Evolutionary conservation across 2,888 invertebrate species (phyloP), one percentile per base, ranked within the genome.

Genomic region (Strigamia transsilvanica): DNA sequence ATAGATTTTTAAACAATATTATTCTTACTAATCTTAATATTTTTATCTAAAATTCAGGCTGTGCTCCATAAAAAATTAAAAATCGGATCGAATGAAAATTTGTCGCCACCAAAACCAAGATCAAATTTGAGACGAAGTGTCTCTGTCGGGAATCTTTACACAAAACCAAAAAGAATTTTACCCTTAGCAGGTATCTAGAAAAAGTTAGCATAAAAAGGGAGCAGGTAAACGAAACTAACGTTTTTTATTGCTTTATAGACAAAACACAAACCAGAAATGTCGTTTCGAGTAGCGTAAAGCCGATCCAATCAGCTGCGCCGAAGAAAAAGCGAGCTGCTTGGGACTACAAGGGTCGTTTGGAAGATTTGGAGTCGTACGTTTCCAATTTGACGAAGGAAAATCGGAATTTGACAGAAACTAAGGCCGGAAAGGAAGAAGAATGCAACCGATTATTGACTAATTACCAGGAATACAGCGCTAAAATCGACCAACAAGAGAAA

Each of bases 281-380:
- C 4, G 46, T 46, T 46, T 46, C 46, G 46, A 46, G 5, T 15
- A 46, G 12, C 15, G 46, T 46, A 5, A 46, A 46, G 15, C 12
- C 46, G 13, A 15, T 10, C 15, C 38, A 6, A 7, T 7, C 2
- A 38, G 38, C 38, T 4, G 46, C 46, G 15, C 38, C 38, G 9
- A 79, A 79, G 21, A 34, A 32, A 18, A 79, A 32, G 38, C 27
- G 82, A 23, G 80, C 82, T 0, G 61, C 83, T 12, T 82, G 82
- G 82, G 83, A 83, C 80, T 56, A 80, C 2, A 83, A 83, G 27
- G 82, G 83, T 3, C 38, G 78, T 2, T 15, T 82, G 12, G 61
- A 82, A 34, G 83, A 82, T 78, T 18, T 27, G 85, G 91, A 92
- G 46, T 4, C 46, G 10, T 1, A 15, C 15, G 6, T 46, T 46